phyloP scores from a whole-genome alignment of 1,140 invertebrate species.

The Nebria ingens region DNA sequence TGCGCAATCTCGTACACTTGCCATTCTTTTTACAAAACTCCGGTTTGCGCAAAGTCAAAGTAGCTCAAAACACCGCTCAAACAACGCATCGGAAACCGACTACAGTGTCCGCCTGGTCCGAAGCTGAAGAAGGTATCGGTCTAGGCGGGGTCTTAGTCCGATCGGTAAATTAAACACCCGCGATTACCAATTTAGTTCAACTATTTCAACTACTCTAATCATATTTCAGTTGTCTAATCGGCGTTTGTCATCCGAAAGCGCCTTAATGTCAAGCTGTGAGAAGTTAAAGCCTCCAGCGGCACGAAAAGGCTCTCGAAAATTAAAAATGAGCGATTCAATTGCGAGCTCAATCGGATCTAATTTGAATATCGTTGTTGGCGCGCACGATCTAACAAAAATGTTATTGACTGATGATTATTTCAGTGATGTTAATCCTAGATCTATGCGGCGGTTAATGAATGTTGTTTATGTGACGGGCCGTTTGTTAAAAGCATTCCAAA shows the following conservation, averaged over 20 bases:
- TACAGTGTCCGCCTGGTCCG: conserved; percentile 29
- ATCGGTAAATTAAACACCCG: conserved; percentile 21
- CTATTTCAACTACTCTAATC: conserved; percentile 6
- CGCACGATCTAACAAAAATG: conserved; percentile 72
- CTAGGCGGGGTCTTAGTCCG: conserved; percentile 26
- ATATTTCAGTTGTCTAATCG: conserved; percentile 45
- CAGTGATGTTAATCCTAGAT: conserved; percentile 93
- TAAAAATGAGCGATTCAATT: conserved; percentile 75
- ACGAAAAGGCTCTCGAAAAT: conserved; percentile 51
- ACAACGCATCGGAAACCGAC: conserved; percentile 22
- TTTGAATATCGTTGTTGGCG: conserved; percentile 59
- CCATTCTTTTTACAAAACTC: conserved; percentile 98
- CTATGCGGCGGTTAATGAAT: conserved; percentile 94
- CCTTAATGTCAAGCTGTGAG: conserved; percentile 66
- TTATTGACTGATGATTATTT: conserved; percentile 91
- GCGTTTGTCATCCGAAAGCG: conserved; percentile 66
- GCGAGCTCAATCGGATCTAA: conserved; percentile 83
- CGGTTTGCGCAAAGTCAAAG: conserved; percentile 76
- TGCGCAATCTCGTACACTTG: conserved; percentile 93
- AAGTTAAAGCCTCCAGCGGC: conserved; percentile 43
- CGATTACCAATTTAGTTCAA: conserved; percentile 5
- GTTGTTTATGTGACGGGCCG: conserved; percentile 94
- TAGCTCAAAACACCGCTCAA: conserved; percentile 69
- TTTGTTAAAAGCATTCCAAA: conserved; percentile 93
- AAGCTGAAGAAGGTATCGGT: conserved; percentile 40